A percentile compares a stretch with the other conserved stretches of the same genome.
phyloP scores from a whole-genome alignment of 30 jellyfish, hydroid and myxozoan species.

The Chrysaora quinquecirrha region DNA sequence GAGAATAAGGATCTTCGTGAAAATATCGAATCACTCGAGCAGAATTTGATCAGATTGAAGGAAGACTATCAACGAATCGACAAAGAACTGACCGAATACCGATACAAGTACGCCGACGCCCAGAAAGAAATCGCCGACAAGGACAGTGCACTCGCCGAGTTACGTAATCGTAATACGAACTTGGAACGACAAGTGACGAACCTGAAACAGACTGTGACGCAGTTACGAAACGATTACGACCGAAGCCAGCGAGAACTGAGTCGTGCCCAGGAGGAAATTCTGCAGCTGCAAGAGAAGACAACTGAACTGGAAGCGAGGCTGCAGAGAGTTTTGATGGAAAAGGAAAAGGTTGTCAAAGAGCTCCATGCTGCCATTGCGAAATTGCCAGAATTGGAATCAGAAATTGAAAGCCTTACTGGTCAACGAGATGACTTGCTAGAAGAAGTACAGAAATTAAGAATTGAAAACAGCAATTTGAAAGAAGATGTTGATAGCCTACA shows the following conservation, averaged over 20 bases:
- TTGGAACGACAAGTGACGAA: constrained; percentile 79
- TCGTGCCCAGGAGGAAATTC: constrained; percentile 87
- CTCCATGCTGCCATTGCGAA: constrained; percentile 70
- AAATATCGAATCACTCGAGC: constrained; percentile 62
- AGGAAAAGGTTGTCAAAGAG: constrained; percentile 76
- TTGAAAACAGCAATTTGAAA: constrained; percentile 68
- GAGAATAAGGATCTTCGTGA: constrained; percentile 88
- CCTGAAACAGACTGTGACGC: constrained; percentile 79
- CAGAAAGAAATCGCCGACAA: constrained; percentile 86
- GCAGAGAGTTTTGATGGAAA: constrained; percentile 81
- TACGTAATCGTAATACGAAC: constrained; percentile 67
- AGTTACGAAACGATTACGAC: constrained; percentile 84
- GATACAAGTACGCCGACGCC: constrained; percentile 89
- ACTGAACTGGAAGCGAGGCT: constrained; percentile 85
- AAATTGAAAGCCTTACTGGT: constrained; percentile 61
- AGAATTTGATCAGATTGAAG: constrained; percentile 62
- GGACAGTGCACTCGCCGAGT: constrained; percentile 75
- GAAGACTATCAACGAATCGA: constrained; percentile 82
- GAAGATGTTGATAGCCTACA: constrained; percentile 76
- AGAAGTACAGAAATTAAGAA: constrained; percentile 75
- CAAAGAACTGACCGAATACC: constrained; percentile 89
- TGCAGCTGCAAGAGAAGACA: constrained; percentile 65
- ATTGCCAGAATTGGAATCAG: constrained; percentile 83
- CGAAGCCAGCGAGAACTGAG: constrained; percentile 89
- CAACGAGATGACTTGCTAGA: constrained; percentile 67